phyloP scores from a whole-genome alignment of 2,888 invertebrate genomes.

The Scrobipalpa atriplicella region DNA sequence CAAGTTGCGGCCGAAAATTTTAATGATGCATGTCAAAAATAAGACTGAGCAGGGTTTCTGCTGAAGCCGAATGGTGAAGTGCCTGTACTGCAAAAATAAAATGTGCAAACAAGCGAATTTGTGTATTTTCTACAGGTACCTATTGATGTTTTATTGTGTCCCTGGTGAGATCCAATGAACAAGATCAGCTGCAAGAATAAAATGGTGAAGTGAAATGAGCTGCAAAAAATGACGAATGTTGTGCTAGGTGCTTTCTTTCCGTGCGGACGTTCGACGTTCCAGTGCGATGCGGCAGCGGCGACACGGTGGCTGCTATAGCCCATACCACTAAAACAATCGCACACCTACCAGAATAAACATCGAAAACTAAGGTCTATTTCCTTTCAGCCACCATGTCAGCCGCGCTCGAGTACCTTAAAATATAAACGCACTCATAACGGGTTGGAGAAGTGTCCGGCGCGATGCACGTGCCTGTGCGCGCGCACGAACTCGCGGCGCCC shows the following conservation, averaged over 20 bases:
- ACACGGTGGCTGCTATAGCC: constrained; percentile 59
- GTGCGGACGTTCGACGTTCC: constrained; percentile 21
- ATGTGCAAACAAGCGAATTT: background rate
- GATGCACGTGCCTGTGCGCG: constrained; percentile 86
- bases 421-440: constrained; percentile 84
- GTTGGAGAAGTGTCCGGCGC: constrained; percentile 95
- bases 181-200: constrained; percentile 8
- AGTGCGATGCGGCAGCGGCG: constrained; percentile 41
- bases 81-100: no score
- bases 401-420: constrained; percentile 69
- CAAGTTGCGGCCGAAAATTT: background rate
- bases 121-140: background rate
- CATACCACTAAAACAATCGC: constrained; percentile 1
- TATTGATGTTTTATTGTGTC: background rate
- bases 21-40: background rate
- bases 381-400: constrained; percentile 68
- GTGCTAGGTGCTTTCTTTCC: constrained; percentile 11
- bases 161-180: background rate
- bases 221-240: constrained; percentile 10
- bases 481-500: constrained; percentile 92
- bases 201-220: constrained; percentile 31
- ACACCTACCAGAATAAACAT: background rate
- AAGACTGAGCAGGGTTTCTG: no score
- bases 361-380: background rate
- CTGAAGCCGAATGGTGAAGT: no score